These are phyloP conservation scores for Bombus ignitus DNA, from an alignment of 1,140 invertebrate genomes.

Conservation along the genomic window DNA sequence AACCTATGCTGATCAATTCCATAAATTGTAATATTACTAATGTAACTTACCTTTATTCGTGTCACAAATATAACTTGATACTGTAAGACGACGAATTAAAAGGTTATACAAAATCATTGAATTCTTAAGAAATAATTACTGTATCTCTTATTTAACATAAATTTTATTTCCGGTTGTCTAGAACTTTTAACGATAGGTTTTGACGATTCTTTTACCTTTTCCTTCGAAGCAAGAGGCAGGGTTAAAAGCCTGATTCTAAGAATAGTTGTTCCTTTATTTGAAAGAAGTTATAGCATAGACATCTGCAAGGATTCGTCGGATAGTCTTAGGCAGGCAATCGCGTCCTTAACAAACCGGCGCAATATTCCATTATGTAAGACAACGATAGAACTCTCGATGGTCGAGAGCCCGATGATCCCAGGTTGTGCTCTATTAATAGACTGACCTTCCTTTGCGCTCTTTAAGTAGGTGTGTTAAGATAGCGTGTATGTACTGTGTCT, in stretches of 20 bases:
- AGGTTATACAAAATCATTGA: not conserved
- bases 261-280: not conserved
- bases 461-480: constrained; percentile 42
- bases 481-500: constrained; percentile 10
- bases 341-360: constrained; percentile 11
- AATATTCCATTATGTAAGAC: constrained; percentile 55
- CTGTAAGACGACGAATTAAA: not conserved
- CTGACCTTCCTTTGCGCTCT: constrained; percentile 51
- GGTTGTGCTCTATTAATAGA: constrained; percentile 56
- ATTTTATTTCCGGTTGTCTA: not conserved
- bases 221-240: not conserved
- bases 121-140: not conserved
- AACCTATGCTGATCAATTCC: no score
- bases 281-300: not conserved
- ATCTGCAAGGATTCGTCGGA: constrained; percentile 2
- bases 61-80: not conserved
- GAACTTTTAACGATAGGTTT: not conserved
- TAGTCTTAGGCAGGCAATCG: not conserved
- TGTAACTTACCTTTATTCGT: not conserved
- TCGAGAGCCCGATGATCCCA: constrained; percentile 57
- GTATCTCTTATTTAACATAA: not conserved
- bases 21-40: no score
- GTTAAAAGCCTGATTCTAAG: not conserved
- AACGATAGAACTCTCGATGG: constrained; percentile 43
- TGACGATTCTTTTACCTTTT: not conserved